phyloP scores from a whole-genome alignment of 2,888 invertebrate genomes.

The Hetaerina titia region DNA sequence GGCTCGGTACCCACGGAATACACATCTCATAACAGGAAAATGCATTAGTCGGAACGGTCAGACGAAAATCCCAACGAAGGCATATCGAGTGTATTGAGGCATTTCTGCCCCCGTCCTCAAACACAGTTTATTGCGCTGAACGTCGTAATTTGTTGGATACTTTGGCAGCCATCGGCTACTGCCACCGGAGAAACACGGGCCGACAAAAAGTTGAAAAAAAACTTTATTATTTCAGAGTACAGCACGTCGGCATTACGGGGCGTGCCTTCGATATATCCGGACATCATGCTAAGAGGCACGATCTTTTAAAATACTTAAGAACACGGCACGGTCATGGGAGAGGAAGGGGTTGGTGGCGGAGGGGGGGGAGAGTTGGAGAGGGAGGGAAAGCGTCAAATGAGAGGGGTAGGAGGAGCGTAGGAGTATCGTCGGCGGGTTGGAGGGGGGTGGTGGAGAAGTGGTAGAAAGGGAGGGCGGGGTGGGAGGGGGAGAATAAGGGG shows the following conservation, averaged over 20 bases:
- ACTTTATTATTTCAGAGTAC: no score
- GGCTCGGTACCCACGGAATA: no score
- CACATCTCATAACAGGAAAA: no score
- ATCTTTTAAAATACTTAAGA: background rate
- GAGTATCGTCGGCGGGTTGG: background rate
- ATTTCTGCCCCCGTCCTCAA: no score
- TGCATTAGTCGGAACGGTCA: no score
- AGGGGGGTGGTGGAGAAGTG: background rate
- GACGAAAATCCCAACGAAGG: no score
- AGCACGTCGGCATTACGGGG: background rate
- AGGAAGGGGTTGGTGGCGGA: background rate
- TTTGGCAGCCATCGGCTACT: no score
- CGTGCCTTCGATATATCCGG: background rate
- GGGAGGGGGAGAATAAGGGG: background rate
- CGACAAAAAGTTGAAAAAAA: no score
- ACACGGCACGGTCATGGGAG: background rate
- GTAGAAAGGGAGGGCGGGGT: background rate
- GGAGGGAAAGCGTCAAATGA: background rate
- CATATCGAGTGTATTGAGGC: no score
- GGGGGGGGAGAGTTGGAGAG: constrained; percentile 13
- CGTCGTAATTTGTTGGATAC: no score
- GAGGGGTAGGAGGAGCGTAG: background rate
- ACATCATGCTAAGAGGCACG: background rate
- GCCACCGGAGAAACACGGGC: no score
- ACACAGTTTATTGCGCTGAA: no score